Evolutionary conservation across 2,797 vertebrate genomes (phyloP).

Genomic region (Pangasius mekongensis): DNA sequence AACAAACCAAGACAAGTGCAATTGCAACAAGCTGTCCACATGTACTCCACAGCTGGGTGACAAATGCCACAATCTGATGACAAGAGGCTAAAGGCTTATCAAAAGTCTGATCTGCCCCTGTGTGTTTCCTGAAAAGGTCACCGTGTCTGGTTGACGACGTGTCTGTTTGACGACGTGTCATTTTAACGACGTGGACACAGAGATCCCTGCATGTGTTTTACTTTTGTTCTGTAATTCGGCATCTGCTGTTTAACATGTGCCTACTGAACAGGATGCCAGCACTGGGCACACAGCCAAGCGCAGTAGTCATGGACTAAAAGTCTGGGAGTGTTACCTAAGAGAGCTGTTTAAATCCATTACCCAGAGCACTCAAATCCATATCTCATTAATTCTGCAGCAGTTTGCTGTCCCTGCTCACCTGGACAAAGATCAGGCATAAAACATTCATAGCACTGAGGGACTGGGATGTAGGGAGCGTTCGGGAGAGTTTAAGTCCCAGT

Average conservation of each 20-base stretch:
- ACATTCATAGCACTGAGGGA: slow-evolving; percentile 50
- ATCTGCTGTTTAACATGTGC: slow-evolving; percentile 50
- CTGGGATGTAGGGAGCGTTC: slow-evolving; percentile 13
- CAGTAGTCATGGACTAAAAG: slow-evolving; percentile 37
- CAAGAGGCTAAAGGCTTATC: slow-evolving; percentile 42
- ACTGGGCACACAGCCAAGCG: slow-evolving; percentile 31
- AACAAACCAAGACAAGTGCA: slow-evolving; percentile 24
- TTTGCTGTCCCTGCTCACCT: slow-evolving; percentile 47
- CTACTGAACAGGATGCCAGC: slow-evolving; percentile 20
- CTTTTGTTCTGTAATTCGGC: slow-evolving; percentile 53
- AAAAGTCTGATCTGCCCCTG: slow-evolving; percentile 37
- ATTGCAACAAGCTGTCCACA: slow-evolving; percentile 27
- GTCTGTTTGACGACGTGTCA: not conserved
- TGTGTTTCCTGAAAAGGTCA: slow-evolving; percentile 54
- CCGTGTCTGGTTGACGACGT: not conserved
- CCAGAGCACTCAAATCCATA: slow-evolving; percentile 54
- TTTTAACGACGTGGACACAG: slow-evolving; percentile 37
- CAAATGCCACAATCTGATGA: slow-evolving; percentile 55
- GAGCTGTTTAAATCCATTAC: slow-evolving; percentile 53
- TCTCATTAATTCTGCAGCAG: slow-evolving; percentile 57
- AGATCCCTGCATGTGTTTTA: slow-evolving; percentile 49
- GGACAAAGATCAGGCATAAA: slow-evolving; percentile 46
- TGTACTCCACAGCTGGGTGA: slow-evolving; percentile 30
- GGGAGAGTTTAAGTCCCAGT: slow-evolving; percentile 21
- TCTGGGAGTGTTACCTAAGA: slow-evolving; percentile 48